A percentile compares a stretch with the other conserved stretches of the same genome.
Conservation (phyloP, 1,140 invertebrate species). For the Latrodectus geometricus region DNA sequence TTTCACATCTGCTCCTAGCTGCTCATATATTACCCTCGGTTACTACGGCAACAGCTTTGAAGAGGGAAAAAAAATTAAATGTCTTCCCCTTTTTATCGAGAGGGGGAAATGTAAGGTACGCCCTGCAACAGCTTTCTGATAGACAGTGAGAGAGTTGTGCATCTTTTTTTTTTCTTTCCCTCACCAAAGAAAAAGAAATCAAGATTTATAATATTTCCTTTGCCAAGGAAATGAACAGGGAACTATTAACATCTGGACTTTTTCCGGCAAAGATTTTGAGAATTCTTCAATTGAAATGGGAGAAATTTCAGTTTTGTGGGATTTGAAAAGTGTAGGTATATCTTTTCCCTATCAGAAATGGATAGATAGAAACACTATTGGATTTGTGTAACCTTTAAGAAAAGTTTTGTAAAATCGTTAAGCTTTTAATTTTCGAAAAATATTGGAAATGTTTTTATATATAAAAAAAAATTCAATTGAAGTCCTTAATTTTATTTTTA, state of each 20-base stretch:
- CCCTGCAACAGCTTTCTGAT: slow-evolving; percentile 15
- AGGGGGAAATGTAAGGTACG: background rate
- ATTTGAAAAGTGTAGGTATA: background rate
- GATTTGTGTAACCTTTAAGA: too few relatives aligned
- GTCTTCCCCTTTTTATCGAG: background rate
- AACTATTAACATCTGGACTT: slow-evolving; percentile 27
- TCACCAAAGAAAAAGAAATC: background rate
- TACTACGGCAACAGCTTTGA: slow-evolving; percentile 26
- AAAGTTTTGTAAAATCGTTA: too few relatives aligned
- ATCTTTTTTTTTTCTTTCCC: background rate
- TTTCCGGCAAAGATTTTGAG: background rate
- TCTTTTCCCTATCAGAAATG: too few relatives aligned
- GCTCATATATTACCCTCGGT: slow-evolving; percentile 18
- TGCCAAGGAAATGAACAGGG: slow-evolving; percentile 8
- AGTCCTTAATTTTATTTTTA: too few relatives aligned
- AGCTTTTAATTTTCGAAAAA: too few relatives aligned
- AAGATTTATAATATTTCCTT: background rate
- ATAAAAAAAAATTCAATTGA: too few relatives aligned
- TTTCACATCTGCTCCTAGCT: slow-evolving; percentile 19
- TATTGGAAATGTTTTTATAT: too few relatives aligned
- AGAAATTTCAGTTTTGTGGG: background rate
- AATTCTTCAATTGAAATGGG: background rate
- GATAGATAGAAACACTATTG: too few relatives aligned
- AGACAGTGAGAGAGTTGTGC: background rate
- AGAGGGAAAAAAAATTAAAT: background rate